Evolutionary conservation across 2,888 invertebrate genomes (phyloP).

Genomic region (Clitarchus hookeri): DNA sequence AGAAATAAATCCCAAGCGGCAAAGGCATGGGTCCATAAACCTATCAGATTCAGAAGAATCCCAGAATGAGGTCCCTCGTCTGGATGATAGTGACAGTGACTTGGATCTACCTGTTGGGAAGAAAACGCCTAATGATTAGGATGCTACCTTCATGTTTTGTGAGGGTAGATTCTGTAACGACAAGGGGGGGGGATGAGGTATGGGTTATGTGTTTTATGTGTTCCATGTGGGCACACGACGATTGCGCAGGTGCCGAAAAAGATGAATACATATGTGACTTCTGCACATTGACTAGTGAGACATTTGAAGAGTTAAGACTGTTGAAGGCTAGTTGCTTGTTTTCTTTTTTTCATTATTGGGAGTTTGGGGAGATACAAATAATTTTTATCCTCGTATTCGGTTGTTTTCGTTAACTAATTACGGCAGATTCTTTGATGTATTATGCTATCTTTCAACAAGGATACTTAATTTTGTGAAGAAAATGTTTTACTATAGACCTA

Average conservation of each 20-base stretch:
- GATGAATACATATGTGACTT: no score
- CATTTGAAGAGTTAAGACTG: no score
- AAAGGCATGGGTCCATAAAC: not conserved
- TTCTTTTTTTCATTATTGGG: no score
- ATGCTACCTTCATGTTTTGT: not conserved
- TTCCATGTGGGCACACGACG: not conserved
- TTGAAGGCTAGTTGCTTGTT: no score
- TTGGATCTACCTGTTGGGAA: slow-evolving; percentile 17
- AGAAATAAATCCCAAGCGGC: not conserved
- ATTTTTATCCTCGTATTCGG: no score
- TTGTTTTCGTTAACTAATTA: no score
- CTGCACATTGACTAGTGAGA: no score
- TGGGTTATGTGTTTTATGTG: slow-evolving; percentile 5
- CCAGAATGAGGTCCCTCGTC: not conserved
- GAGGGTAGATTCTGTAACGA: not conserved
- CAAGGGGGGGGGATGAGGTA: not conserved
- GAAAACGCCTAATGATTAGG: not conserved
- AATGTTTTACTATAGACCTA: no score
- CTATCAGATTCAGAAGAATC: not conserved
- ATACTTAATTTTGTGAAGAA: no score
- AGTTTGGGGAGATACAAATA: no score
- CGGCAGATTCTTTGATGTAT: no score
- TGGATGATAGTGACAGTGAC: not conserved
- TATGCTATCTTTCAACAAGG: no score
- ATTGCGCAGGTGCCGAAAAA: not conserved